Evolutionary conservation across 2,797 vertebrate species (phyloP), one percentile per base, ranked within the genome.

Genomic region (Arctocebus calabarensis): DNA sequence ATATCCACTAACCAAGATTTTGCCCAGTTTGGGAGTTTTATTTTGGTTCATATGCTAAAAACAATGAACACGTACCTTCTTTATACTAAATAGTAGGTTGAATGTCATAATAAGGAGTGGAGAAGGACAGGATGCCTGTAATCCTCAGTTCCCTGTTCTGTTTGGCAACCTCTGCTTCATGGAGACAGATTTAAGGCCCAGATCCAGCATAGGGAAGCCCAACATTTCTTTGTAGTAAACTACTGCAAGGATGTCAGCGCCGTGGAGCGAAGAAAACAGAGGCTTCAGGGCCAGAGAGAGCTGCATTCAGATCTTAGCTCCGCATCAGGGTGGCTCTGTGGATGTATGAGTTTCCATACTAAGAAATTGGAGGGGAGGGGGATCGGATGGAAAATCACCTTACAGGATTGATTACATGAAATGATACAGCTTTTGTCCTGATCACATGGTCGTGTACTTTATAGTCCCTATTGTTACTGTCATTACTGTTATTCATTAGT

Each of bases 41-140:
- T 78, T 37, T 94, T 91, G 73, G 25, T 55, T 90, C 93, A 20
- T 61, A 3, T 94, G 37, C 43, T 70, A 66, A 95, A 85, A 91
- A 59, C 32, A 81, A 3, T 82, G 32, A 94, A 61, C 7, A n/a
- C 22, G 2, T 17, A 37, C 37, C 7, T 1, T 73, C 17, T 88
- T 82, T 73, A 64, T 87, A 55, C 84, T 82, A 23, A 84, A 32
- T 52, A 13, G 45, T 23, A 32, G n/a, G 66, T 70, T 89, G 84
- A 81, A 19, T 92, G 9, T 88, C 22, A 37, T 82, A 4, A 40
- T 45, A 29, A 13, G 32, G 22, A 16, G 2, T 71, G 2, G n/a
- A 11, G 27, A 79, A 45, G 34, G 45, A 23, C 52, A n/a, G 45
- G 61, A 43, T 62, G 3, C 32, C 27, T 71, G 20, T n/a, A 82